Evolutionary conservation across 2,888 invertebrate genomes (phyloP).

Genomic region (Lathronympha strigana): DNA sequence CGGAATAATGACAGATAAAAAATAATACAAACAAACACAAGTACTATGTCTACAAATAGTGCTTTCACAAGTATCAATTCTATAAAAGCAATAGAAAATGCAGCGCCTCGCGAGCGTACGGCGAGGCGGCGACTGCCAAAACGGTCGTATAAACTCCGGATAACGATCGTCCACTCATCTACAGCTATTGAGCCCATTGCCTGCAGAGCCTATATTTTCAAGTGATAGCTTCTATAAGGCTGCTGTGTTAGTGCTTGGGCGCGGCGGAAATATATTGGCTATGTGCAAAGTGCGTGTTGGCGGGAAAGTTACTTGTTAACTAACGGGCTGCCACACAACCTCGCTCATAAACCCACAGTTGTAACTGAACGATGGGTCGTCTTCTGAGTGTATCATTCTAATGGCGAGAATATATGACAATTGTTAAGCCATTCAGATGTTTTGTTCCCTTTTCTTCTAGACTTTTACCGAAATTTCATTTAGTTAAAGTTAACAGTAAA

Average conservation of each 20-base stretch:
- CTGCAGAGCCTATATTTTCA: slow-evolving; percentile 65
- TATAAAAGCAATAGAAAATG: slow-evolving; percentile 23
- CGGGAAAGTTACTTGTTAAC: no score
- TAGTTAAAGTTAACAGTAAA: no score
- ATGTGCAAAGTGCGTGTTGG: no score
- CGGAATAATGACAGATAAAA: neutral
- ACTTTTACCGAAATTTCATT: no score
- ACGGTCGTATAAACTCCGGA: slow-evolving; percentile 57
- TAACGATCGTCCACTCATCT: slow-evolving; percentile 64
- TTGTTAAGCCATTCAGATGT: no score
- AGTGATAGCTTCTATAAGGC: slow-evolving; percentile 42
- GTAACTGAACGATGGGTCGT: no score
- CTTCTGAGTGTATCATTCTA: no score
- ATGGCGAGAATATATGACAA: no score
- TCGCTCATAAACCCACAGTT: no score
- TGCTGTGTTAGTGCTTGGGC: neutral
- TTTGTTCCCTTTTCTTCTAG: no score
- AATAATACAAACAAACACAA: neutral
- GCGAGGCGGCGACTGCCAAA: slow-evolving; percentile 48
- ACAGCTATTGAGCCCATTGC: slow-evolving; percentile 65
- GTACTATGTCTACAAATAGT: slow-evolving; percentile 6
- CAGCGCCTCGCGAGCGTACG: slow-evolving; percentile 18
- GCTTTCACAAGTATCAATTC: slow-evolving; percentile 23
- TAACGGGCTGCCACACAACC: no score
- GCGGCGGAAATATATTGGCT: no score